Evolutionary conservation across 2,797 vertebrate genomes (phyloP), one percentile per base, ranked within the genome.

Genomic region (Crenichthys baileyi): DNA sequence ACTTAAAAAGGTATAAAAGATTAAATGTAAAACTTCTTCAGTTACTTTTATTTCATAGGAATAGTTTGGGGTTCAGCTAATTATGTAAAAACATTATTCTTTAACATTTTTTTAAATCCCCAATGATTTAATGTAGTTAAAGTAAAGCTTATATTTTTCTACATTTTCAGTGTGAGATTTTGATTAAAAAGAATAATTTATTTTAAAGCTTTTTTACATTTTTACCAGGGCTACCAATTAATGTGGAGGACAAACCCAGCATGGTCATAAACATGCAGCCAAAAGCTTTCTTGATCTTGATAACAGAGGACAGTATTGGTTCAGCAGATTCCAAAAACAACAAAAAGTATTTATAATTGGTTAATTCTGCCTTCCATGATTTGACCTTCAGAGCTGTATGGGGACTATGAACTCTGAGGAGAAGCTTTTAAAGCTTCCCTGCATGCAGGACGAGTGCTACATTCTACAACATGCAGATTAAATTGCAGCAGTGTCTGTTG

Each of bases 401-500:
- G 51, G 26, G 8, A 26, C 18, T 7, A 50, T 29, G 11, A 26
- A 44, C 44, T 46, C 44, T 51, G 12, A 24, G 9, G 12, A 7
- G 13, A 53, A 12, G 5, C 24, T 70, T 75, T 31, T 12, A 22
- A 61, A 56, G 29, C 63, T 67, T 72, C 61, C n/a, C 12, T 13
- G 4, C 31, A 29, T 39, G 26, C 46, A 70, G 4, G 31, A 72
- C 41, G 8, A 72, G 65, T 46, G 4, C 29, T 44, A 5, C 48
- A 20, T 22, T 80, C 0, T 51, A 24, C 73, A 44, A 60, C 73
- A 26, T 51, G 41, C 9, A 76, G 12, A 67, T 83, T 46, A 46
- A 79, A 78, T 46, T 51, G 26, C 75, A 53, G 9, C 74, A 84
- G 22, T 51, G 58, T 89, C 86, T 89, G 44, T 79, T 74, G 44